phyloP scores from a whole-genome alignment of 2,888 invertebrate species.

The Cinara cedri region DNA sequence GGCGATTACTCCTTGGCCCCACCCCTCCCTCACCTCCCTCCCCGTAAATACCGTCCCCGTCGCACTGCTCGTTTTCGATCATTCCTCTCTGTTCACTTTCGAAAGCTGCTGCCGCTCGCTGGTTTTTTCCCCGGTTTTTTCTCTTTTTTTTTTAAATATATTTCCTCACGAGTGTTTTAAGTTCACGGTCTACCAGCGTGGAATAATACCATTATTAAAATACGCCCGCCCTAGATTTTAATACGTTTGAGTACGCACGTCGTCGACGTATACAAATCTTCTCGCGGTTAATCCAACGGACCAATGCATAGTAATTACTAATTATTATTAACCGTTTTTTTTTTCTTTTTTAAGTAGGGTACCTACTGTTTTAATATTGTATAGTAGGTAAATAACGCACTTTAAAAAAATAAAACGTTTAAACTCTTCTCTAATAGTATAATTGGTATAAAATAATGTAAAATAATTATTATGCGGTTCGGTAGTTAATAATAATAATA shows the following conservation, averaged over 20 bases:
- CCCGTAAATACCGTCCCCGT: background rate
- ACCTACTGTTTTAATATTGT: too few relatives aligned
- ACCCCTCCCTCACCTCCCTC: background rate
- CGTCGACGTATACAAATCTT: background rate
- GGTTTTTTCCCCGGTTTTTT: too few relatives aligned
- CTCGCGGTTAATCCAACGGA: background rate
- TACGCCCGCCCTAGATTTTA: background rate
- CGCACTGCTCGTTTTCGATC: background rate
- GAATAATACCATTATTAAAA: conserved; percentile 14
- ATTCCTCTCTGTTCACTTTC: background rate
- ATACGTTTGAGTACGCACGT: background rate
- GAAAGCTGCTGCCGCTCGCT: background rate
- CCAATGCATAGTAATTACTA: background rate
- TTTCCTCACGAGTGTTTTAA: conserved; percentile 1
- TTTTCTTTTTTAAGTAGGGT: too few relatives aligned
- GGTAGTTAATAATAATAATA: too few relatives aligned
- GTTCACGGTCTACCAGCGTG: conserved; percentile 11
- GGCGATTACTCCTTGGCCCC: conserved; percentile 14
- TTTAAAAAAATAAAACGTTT: too few relatives aligned
- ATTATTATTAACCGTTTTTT: conserved; percentile 1
- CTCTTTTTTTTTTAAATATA: background rate
- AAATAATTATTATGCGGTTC: too few relatives aligned
- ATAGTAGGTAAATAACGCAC: too few relatives aligned
- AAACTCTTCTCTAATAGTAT: too few relatives aligned
- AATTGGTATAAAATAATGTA: too few relatives aligned